Evolutionary conservation across 2,888 invertebrate genomes (phyloP), one percentile per base, ranked within the genome.

Genomic region (Ennomos quercinarius): DNA sequence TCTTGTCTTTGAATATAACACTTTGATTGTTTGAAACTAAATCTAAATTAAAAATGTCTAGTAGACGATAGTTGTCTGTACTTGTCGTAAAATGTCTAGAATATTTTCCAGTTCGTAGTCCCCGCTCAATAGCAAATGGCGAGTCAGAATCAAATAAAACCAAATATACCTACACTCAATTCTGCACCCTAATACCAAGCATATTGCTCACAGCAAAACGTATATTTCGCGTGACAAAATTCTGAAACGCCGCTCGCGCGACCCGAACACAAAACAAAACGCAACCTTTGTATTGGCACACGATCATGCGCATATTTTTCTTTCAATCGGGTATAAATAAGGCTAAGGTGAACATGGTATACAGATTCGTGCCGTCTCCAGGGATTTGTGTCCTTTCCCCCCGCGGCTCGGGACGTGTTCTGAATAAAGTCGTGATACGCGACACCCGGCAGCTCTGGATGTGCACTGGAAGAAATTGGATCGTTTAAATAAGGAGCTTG

Each of bases 301-400:
- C 76, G 78, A 82, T 79, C 74, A 75, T 80, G 72, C 74, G 73
- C 73, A 77, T 82, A 81, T 86, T 83, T 84, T 83, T 84, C 81
- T 82, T 83, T 78, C 83, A 83, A 84, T 83, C 76, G 78, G 72
- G 71, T 81, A 83, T 87, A 88, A 85, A 87, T 87, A 87, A 85
- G 77, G 78, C 78, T 83, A 75, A 86, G 85, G 81, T 82, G 79
- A 61, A 54, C 62, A 57, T 59, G 78, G 80, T 83, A 82, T 86
- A 81, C 86, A 87, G 87, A 91, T 90, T 87, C 83, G 73, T 77
- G 69, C 75, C 76, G 76, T 82, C 87, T 81, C 82, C 63, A 62
- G 84, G 87, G 89, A 89, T 89, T 90, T 89, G 88, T 89, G 86
- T 86, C 81, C 84, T 83, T 84, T 86, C 83, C 84, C 82, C 72